Evolutionary conservation across 2,888 invertebrate genomes (phyloP), one percentile per base, ranked within the genome.

Genomic region (Omphaloscelis lunosa): DNA sequence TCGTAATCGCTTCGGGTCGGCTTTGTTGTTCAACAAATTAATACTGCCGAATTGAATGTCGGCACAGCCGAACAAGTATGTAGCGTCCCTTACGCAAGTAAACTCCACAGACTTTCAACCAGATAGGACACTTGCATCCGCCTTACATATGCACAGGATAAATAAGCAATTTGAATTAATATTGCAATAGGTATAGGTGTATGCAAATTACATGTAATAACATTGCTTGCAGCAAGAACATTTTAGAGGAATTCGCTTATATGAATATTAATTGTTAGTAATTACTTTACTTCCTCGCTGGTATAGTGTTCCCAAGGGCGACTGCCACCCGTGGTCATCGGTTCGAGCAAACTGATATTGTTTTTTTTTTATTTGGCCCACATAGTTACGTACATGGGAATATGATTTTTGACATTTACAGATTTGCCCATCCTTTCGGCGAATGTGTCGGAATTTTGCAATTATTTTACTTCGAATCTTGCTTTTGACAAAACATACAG

Each of bases 121-220:
- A 29, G n/a, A 51, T 62, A 70, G 27, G 39, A 59, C 39, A 53
- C 27, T 70, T n/a, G 53, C 61, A 72, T 76, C 81, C 72, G 72
- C n/a, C 17, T 76, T 68, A 41, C 53, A 53, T 53, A 58, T 23
- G 34, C 56, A 74, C 76, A 69, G 58, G 73, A 69, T 81, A 72
- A 69, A 53, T 74, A 75, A 56, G 68, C 59, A 72, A 77, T 85
- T 81, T 69, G 27, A 74, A 76, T 66, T 39, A 65, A 41, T 82
- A 69, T 82, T 66, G 76, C 79, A 80, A 61, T 67, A 63, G n/a
- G 53, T 67, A 48, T n/a, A n/a, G n/a, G 59, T 56, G 53, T 73
- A 84, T 77, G 82, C 34, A 78, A 77, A 77, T 82, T 77, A 58
- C 74, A 65, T 68, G 74, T 75, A 77, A 75, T 76, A 63, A 56